Evolutionary conservation across 2,888 invertebrate genomes (phyloP).

Genomic region (Heliconius charithonia): DNA sequence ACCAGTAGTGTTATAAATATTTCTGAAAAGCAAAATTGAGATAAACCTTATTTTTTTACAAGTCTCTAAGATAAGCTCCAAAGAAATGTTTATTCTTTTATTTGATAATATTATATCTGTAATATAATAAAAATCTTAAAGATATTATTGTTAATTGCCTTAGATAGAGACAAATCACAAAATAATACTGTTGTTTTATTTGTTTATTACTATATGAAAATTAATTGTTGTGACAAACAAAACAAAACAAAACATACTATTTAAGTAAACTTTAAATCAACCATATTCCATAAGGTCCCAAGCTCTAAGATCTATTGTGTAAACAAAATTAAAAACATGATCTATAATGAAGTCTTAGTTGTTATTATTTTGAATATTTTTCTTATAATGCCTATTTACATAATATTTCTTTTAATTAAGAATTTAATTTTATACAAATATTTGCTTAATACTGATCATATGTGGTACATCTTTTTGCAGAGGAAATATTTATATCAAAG

Average conservation of each 20-base stretch:
- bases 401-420: background rate
- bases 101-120: background rate
- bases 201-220: background rate
- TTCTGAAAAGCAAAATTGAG: background rate
- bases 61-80: background rate
- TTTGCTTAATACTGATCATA: too few relatives aligned
- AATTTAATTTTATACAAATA: background rate
- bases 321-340: background rate
- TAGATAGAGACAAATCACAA: conserved; percentile 8
- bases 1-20: background rate
- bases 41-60: background rate
- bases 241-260: background rate
- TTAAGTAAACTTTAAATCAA: background rate
- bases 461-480: too few relatives aligned
- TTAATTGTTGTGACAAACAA: background rate
- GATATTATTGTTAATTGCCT: background rate
- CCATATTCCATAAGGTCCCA: too few relatives aligned
- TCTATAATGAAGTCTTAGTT: background rate
- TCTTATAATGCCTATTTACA: background rate
- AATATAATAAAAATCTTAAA: background rate
- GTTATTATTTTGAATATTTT: background rate
- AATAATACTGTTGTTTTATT: background rate
- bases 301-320: too few relatives aligned
- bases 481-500: too few relatives aligned
- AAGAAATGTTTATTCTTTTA: background rate